Evolutionary conservation across 2,113 vertebrate genomes (phyloP).

Genomic region (Haemorhous mexicanus): DNA sequence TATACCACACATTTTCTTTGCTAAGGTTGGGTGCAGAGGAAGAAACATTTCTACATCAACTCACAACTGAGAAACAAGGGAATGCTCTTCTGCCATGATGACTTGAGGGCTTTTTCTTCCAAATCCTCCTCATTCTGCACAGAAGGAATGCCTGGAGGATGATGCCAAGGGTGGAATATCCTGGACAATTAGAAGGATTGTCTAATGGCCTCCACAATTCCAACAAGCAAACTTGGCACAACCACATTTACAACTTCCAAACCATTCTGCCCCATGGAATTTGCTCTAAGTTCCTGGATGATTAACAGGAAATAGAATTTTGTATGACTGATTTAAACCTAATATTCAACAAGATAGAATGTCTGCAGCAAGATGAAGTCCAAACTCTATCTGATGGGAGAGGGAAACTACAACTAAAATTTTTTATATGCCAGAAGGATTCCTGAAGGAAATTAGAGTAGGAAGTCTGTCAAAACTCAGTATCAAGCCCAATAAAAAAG

Average conservation of each 20-base stretch:
- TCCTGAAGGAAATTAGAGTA: not conserved
- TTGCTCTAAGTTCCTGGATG: not conserved
- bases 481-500: not conserved
- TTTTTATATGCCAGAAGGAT: not conserved
- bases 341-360: not conserved
- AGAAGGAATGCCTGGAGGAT: not conserved
- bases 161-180: not conserved
- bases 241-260: not conserved
- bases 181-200: not conserved
- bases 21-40: not conserved
- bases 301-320: not conserved
- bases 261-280: not conserved
- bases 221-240: not conserved
- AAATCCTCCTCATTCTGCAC: not conserved
- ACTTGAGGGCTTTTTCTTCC: not conserved
- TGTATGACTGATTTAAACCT: not conserved
- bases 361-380: not conserved
- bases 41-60: not conserved
- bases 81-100: not conserved
- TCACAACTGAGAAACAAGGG: not conserved
- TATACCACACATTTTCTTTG: rapidly evolving
- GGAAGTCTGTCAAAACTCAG: not conserved
- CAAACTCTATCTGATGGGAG: not conserved
- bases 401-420: not conserved
- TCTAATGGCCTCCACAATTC: not conserved